Base-by-base conservation (phyloP, 2,888 invertebrate species). In the Protodeltote pygarga region DNA sequence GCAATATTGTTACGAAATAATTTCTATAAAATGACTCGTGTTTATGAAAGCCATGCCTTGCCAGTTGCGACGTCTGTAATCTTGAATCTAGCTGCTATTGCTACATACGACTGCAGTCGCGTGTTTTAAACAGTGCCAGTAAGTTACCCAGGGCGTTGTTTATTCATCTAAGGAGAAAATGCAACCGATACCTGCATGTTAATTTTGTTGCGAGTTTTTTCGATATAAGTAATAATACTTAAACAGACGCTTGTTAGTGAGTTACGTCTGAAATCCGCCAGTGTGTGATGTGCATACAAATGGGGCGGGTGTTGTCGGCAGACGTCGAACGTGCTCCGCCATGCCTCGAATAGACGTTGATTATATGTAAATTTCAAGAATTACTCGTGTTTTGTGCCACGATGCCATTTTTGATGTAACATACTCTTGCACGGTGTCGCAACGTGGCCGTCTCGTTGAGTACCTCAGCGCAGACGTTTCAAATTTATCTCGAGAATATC, bases 281-380 rank as follows among this genome's bases (percentile, higher is more conserved):
- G 46, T 54, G 39, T 53, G 58, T 55, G 64, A 48, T 60, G 54
- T 51, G 71, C 65, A 65, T 73, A 65, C 57, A 65, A 64, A 72
- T 72, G 53, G 34, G 38, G 50, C 32, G 54, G 54, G 62, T 66
- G 57, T 52, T 50, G 63, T 53, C 70, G 47, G 42, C 63, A 54
- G 62, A 52, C 58, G 57, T 59, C 37, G 64, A 57, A 57, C 63
- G 75, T 62, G 71, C 53, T 46, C 45, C 60, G 48, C 54, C 57
- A 67, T 63, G 63, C 62, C 60, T 60, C 54, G 63, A 57, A 64
- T 66, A 64, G 50, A 61, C 61, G 69, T 55, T 74, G 73, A 75
- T 73, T 69, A 73, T 72, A 73, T 75, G 74, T 64, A 72, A 73
- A 75, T 75, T 69, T 65, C 44, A 51, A 53, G 61, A 70, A 71